A percentile compares a stretch with the other conserved stretches of the same genome.
These are phyloP conservation scores for Embiotoca jacksoni DNA, from an alignment of 2,113 vertebrate species.

Conservation along the genomic window DNA sequence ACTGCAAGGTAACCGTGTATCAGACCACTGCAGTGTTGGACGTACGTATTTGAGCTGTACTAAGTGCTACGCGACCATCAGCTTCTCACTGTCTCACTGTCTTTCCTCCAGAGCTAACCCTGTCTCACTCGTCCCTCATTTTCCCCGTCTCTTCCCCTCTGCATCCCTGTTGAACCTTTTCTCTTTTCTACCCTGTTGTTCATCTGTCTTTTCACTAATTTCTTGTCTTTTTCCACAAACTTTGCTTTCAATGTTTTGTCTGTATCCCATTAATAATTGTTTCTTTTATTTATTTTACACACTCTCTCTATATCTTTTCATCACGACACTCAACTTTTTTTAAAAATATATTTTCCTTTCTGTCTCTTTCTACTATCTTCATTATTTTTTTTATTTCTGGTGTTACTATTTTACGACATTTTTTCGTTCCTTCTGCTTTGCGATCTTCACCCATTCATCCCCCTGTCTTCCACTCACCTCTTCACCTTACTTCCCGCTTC, in stretches of 20 bases:
- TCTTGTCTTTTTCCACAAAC: background rate
- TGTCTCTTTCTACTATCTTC: background rate
- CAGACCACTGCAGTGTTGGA: background rate
- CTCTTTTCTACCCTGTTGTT: background rate
- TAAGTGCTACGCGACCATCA: conserved; percentile 6
- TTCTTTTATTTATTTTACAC: background rate
- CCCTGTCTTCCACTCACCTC: conserved; percentile 9
- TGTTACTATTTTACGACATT: background rate
- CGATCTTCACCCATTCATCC: background rate
- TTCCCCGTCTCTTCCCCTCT: conserved; percentile 19
- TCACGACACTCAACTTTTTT: background rate
- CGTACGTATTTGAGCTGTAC: background rate
- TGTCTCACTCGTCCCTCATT: conserved; percentile 31
- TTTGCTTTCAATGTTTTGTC: background rate
- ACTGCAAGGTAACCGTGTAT: background rate
- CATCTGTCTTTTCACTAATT: background rate
- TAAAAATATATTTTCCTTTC: background rate
- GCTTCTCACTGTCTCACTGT: conserved; percentile 45
- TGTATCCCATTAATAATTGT: background rate
- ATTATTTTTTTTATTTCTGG: background rate
- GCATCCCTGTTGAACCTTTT: background rate
- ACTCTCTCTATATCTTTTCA: background rate
- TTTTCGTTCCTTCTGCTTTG: conserved; percentile 11
- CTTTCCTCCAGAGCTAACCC: conserved; percentile 50
- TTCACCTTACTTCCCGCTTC: conserved; percentile 22